These are phyloP conservation scores for Aplidium turbinatum DNA, from an alignment of 23 tunicate genomes.

Conservation along the genomic window DNA sequence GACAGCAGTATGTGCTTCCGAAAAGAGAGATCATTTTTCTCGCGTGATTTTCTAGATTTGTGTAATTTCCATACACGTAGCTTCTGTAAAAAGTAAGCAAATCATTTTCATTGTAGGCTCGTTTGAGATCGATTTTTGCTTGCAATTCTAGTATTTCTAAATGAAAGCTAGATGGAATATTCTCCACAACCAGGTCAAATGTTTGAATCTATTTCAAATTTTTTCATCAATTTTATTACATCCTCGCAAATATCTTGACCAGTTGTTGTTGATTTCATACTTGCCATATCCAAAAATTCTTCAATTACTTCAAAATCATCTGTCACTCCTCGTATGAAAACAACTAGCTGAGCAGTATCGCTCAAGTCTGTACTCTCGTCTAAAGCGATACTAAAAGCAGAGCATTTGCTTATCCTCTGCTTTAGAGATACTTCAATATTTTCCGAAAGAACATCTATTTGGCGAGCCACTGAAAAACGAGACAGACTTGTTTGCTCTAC, in stretches of 20 bases:
- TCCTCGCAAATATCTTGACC: conserved; percentile 41
- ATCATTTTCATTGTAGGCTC: too few species aligned
- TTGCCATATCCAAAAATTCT: conserved; percentile 44
- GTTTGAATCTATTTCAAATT: too few species aligned
- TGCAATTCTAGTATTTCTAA: too few species aligned
- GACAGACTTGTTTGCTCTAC: conserved; percentile 4
- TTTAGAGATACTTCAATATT: conserved; percentile 8
- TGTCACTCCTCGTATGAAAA: conserved; percentile 19
- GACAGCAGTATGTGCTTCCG: too few species aligned
- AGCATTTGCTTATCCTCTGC: conserved; percentile 22
- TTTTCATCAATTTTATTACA: conserved; percentile 38
- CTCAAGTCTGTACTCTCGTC: conserved; percentile 21
- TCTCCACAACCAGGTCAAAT: too few species aligned
- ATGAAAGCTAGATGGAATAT: too few species aligned
- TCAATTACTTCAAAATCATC: conserved; percentile 34
- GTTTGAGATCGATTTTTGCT: too few species aligned
- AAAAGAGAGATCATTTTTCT: too few species aligned
- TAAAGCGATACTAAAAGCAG: conserved; percentile 38
- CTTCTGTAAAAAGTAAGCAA: too few species aligned
- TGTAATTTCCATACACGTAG: too few species aligned
- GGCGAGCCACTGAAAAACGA: conserved; percentile 33
- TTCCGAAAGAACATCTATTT: conserved; percentile 35
- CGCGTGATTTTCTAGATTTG: too few species aligned
- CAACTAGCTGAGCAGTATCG: conserved; percentile 29
- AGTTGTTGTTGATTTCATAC: conserved; percentile 47